Conservation (phyloP, 2,797 vertebrate genomes). For the Oreochromis mossambicus region DNA sequence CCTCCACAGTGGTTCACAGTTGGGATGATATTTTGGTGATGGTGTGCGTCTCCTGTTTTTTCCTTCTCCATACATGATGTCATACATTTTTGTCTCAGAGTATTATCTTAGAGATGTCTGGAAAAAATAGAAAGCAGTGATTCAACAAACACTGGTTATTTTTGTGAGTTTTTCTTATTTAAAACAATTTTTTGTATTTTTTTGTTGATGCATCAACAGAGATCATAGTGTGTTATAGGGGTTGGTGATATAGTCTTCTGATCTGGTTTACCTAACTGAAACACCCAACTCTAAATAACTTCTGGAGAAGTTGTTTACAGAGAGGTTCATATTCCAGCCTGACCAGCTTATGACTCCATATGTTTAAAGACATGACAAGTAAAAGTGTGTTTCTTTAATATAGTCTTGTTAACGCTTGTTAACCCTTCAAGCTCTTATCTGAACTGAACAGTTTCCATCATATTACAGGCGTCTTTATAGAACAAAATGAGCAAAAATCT, state of each 20-base stretch:
- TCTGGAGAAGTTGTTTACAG: neutral
- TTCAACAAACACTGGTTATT: neutral
- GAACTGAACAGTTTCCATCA: neutral
- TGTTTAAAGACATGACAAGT: neutral
- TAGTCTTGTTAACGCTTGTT: neutral
- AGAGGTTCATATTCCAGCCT: neutral
- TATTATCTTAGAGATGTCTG: neutral
- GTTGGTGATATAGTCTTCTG: neutral
- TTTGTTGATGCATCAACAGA: neutral
- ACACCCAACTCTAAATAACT: neutral
- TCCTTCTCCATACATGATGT: neutral
- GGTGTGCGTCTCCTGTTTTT: neutral
- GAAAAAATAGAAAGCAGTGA: neutral
- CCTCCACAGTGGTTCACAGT: neutral
- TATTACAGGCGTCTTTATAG: neutral
- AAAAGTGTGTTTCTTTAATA: neutral
- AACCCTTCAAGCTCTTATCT: neutral
- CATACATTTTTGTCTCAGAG: neutral
- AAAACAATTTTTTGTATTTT: neutral
- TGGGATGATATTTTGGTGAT: neutral
- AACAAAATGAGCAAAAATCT: neutral
- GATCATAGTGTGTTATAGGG: neutral
- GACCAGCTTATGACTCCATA: neutral
- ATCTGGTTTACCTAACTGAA: neutral
- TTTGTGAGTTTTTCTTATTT: neutral